phyloP scores from a whole-genome alignment of 1,140 invertebrate species.

The Carposina sasakii region DNA sequence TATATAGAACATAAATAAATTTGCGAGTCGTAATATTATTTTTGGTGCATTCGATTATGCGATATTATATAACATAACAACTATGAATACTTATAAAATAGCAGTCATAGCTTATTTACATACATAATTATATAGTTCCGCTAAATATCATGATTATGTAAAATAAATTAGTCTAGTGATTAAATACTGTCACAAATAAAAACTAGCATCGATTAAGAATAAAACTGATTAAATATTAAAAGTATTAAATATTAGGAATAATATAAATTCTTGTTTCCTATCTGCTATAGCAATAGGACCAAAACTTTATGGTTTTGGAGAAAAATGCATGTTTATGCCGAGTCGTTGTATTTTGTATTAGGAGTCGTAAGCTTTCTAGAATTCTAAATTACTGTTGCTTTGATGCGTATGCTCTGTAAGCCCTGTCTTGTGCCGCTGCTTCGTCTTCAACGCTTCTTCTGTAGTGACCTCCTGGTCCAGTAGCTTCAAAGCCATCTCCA shows the following conservation, averaged over 20 bases:
- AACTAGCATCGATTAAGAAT: conserved; percentile 39
- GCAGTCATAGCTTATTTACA: conserved; percentile 6
- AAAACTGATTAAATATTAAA: conserved; percentile 28
- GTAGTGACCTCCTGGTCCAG: conserved; percentile 74
- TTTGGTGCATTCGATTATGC: conserved; percentile 39
- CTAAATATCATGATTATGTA: too few relatives aligned
- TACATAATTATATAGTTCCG: not conserved
- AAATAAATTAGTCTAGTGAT: too few relatives aligned
- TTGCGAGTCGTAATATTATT: too few relatives aligned
- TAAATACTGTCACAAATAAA: conserved; percentile 23
- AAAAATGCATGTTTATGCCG: conserved; percentile 28
- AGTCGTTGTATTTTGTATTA: conserved; percentile 42
- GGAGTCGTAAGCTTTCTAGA: conserved; percentile 50
- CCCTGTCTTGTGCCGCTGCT: conserved; percentile 73
- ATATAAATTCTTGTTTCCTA: conserved; percentile 33
- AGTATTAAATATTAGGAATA: too few relatives aligned
- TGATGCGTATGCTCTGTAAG: conserved; percentile 71
- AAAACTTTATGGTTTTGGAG: conserved; percentile 25
- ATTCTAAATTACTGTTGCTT: conserved; percentile 39
- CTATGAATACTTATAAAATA: conserved; percentile 16
- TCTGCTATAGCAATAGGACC: conserved; percentile 30
- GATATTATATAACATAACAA: conserved; percentile 21
- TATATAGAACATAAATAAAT: too few relatives aligned
- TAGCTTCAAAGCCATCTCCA: conserved; percentile 76
- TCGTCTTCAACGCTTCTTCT: conserved; percentile 76